phyloP scores from a whole-genome alignment of 2,888 invertebrate genomes.

The Ommatoiulus sabulosus region DNA sequence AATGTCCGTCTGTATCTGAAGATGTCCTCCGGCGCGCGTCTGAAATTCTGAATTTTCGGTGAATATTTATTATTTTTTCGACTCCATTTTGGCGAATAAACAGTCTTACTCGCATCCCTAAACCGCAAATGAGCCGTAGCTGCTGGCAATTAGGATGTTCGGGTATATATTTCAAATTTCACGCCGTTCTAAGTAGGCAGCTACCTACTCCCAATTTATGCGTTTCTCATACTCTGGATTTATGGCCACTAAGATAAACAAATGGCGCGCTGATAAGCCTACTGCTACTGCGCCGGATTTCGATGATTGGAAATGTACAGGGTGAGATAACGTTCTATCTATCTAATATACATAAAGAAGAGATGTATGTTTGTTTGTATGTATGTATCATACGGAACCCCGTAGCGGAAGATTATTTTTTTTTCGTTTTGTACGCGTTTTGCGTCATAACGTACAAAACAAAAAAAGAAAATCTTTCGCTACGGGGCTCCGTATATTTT shows the following conservation, averaged over 20 bases:
- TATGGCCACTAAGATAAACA: constrained; percentile 12
- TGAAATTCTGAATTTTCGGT: not conserved
- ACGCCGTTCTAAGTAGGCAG: not conserved
- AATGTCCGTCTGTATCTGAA: not conserved
- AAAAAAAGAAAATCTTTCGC: too few species aligned
- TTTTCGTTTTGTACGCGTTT: too few species aligned
- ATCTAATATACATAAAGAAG: not conserved
- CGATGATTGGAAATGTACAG: not conserved
- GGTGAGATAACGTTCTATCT: not conserved
- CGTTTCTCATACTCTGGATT: not conserved
- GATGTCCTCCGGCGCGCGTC: not conserved
- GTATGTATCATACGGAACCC: too few species aligned
- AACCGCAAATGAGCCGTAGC: not conserved
- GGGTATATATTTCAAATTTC: not conserved
- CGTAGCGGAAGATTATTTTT: too few species aligned
- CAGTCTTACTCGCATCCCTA: not conserved
- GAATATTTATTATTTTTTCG: not conserved
- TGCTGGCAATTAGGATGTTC: not conserved
- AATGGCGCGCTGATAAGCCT: not conserved
- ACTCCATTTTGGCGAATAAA: not conserved
- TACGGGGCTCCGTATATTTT: too few species aligned
- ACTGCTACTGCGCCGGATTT: not conserved
- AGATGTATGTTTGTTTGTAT: not conserved
- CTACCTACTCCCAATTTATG: not conserved
- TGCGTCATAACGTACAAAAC: too few species aligned